A percentile compares a stretch with the other conserved stretches of the same genome.
These are phyloP conservation scores for Anguilla megastoma DNA, from an alignment of 2,797 vertebrate genomes.

Conservation along the genomic window DNA sequence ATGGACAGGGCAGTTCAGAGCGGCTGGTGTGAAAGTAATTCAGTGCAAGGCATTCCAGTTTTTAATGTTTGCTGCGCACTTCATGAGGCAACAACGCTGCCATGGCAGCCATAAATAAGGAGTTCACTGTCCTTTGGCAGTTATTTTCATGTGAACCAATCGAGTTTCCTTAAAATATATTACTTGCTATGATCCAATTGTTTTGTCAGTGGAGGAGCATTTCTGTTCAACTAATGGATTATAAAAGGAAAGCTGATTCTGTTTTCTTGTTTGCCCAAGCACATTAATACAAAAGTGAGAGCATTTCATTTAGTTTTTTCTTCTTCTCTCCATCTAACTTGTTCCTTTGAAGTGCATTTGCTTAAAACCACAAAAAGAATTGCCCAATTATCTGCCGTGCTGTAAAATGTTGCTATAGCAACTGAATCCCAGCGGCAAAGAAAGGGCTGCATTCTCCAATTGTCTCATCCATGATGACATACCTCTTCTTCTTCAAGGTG, in stretches of 20 bases:
- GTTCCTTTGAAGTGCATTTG: not conserved
- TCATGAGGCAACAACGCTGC: not conserved
- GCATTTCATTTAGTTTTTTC: not conserved
- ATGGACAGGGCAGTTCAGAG: not conserved
- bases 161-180: not conserved
- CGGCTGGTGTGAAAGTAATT: not conserved
- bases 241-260: not conserved
- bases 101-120: not conserved
- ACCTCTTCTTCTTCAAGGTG: conserved; percentile 19
- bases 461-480: conserved; percentile 10
- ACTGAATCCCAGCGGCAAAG: conserved; percentile 33
- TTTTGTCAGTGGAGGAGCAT: not conserved
- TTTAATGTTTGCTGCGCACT: not conserved
- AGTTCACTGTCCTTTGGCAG: not conserved
- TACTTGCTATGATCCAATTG: not conserved
- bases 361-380: not conserved
- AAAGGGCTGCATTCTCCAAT: conserved; percentile 1
- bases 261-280: not conserved
- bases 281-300: not conserved
- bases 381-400: conserved; percentile 15
- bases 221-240: not conserved
- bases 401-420: conserved; percentile 23
- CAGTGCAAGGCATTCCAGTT: not conserved
- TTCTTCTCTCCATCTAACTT: not conserved
- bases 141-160: not conserved